These are phyloP conservation scores for Pseudoatta argentina DNA, from an alignment of 1,140 invertebrate genomes.

Conservation along the genomic window DNA sequence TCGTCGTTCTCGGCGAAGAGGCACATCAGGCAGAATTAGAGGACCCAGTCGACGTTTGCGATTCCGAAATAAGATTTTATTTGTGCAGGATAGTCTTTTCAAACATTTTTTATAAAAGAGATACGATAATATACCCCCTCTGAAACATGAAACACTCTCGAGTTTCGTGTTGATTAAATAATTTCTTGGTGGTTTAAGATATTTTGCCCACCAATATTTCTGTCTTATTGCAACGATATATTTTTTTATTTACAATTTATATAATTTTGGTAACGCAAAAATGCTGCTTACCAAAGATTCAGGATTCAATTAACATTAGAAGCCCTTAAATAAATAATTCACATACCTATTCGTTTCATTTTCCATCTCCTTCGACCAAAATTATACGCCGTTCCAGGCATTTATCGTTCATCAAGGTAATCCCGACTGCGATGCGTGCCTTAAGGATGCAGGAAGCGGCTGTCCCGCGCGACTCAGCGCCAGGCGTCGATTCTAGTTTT, in stretches of 20 bases:
- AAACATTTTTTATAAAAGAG: not conserved
- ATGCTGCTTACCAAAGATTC: not conserved
- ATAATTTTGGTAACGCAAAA: not conserved
- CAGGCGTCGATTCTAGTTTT: conserved; percentile 72
- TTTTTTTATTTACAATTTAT: not conserved
- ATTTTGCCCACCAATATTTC: not conserved
- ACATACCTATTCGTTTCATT: not conserved
- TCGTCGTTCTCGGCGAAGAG: not conserved
- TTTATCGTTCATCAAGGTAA: conserved; percentile 42
- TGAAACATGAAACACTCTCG: not conserved
- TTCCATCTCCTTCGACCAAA: not conserved
- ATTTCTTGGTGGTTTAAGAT: not conserved
- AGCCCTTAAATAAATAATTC: not conserved
- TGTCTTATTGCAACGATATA: not conserved
- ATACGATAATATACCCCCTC: not conserved
- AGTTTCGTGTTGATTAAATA: not conserved
- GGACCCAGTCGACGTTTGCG: not conserved
- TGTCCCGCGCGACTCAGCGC: conserved; percentile 30
- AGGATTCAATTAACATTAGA: not conserved
- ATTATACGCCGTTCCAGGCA: not conserved
- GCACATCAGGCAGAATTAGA: not conserved
- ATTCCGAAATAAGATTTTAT: not conserved
- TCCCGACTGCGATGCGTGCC: conserved; percentile 40
- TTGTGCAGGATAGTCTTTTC: not conserved
- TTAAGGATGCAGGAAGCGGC: conserved; percentile 61